phyloP scores from a whole-genome alignment of 2,797 vertebrate genomes.

The Thunnus albacares region DNA sequence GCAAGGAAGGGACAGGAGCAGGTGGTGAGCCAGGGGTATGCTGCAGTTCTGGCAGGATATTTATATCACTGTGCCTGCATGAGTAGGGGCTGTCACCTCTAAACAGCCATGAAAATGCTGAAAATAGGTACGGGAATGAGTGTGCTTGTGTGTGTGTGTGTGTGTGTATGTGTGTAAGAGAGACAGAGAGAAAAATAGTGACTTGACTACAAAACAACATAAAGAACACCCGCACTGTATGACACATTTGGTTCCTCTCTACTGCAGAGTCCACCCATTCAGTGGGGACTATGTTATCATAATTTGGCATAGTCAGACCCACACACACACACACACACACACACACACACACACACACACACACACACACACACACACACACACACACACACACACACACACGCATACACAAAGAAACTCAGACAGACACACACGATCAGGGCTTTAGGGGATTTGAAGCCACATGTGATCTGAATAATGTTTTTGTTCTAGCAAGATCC shows the following conservation, averaged over 20 bases:
- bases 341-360: conserved; percentile 8
- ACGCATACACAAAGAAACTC: conserved; percentile 19
- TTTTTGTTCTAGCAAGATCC: conserved; percentile 42
- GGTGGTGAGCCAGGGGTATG: conserved; percentile 81
- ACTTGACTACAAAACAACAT: conserved; percentile 32
- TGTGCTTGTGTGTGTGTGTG: conserved; percentile 25
- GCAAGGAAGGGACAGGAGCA: conserved; percentile 84
- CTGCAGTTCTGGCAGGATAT: conserved; percentile 74
- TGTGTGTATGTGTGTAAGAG: conserved; percentile 8
- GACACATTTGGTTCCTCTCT: conserved; percentile 69
- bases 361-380: conserved; percentile 32
- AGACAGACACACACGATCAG: conserved; percentile 37
- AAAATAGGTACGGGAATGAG: conserved; percentile 68
- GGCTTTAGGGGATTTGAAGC: conserved; percentile 50
- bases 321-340: not conserved
- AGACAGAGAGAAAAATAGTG: not conserved
- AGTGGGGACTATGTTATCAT: conserved; percentile 78
- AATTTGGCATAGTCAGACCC: conserved; percentile 59
- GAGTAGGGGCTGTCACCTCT: conserved; percentile 65
- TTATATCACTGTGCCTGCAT: conserved; percentile 71
- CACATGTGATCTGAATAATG: conserved; percentile 53
- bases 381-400: conserved; percentile 30
- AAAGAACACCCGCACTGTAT: conserved; percentile 52
- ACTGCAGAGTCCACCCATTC: conserved; percentile 77
- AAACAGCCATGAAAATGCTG: conserved; percentile 71